Evolutionary conservation across 2,113 vertebrate species (phyloP).

Genomic region (Nyctereutes procyonoides): DNA sequence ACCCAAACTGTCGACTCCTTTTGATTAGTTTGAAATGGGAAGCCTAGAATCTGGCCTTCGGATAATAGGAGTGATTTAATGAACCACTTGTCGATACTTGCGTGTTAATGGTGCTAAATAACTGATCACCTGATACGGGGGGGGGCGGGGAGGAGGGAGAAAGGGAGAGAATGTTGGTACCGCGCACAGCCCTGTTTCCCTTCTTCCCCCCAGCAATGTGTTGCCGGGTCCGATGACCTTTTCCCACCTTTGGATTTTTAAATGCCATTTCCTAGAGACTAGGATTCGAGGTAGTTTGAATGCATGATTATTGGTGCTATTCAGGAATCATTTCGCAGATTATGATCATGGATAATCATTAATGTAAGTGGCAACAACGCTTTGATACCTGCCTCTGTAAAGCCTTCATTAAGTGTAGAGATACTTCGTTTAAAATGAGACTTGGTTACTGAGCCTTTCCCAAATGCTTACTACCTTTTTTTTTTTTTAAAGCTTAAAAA

Average conservation of each 20-base stretch:
- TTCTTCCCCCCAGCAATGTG: background rate
- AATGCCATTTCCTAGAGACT: conserved; percentile 4
- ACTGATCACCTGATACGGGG: conserved; percentile 67
- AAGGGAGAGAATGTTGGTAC: conserved; percentile 16
- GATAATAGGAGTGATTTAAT: conserved; percentile 24
- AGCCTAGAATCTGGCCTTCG: background rate
- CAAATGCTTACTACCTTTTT: background rate
- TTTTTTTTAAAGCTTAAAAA: conserved; percentile 35
- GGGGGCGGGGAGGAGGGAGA: background rate
- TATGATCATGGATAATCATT: background rate
- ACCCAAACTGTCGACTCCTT: conserved; percentile 16
- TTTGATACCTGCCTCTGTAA: background rate
- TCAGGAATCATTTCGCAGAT: conserved; percentile 9
- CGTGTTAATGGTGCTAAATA: conserved; percentile 69
- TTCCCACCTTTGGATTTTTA: conserved; percentile 2
- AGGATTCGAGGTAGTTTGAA: background rate
- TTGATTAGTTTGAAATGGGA: background rate
- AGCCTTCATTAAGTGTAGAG: background rate
- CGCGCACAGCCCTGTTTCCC: background rate
- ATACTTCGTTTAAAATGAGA: background rate
- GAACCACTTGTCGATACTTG: conserved; percentile 70
- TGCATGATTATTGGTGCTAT: conserved; percentile 4
- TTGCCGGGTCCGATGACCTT: background rate
- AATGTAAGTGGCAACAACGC: background rate
- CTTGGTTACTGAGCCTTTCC: background rate